These are phyloP conservation scores for Lasiurus borealis DNA, from an alignment of 2,113 vertebrate species.

Conservation along the genomic window DNA sequence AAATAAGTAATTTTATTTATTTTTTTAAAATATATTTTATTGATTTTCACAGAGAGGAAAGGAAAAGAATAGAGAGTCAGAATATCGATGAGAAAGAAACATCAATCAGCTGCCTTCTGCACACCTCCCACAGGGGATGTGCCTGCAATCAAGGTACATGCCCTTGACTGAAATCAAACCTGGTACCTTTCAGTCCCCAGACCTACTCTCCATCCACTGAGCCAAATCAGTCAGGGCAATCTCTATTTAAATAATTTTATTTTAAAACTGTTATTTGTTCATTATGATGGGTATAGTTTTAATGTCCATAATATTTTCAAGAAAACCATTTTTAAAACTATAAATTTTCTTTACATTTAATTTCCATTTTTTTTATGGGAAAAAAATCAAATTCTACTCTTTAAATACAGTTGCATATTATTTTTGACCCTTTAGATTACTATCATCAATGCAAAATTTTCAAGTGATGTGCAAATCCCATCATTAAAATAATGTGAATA, in stretches of 20 bases:
- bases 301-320: neutral
- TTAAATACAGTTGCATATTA: neutral
- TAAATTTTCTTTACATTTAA: neutral
- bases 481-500: neutral
- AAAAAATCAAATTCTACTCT: constrained; percentile 34
- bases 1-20: constrained; percentile 2
- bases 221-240: neutral
- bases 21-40: too few relatives aligned
- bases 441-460: neutral
- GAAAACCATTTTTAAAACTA: constrained; percentile 9
- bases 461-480: constrained; percentile 5
- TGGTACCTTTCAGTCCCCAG: too few relatives aligned
- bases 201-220: too few relatives aligned
- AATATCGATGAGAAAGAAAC: too few relatives aligned
- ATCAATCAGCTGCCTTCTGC: too few relatives aligned
- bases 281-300: neutral
- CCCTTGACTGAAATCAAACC: too few relatives aligned
- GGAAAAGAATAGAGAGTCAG: too few relatives aligned
- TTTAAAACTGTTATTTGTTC: neutral
- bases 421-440: constrained; percentile 35
- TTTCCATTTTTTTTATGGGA: constrained; percentile 3
- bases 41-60: too few relatives aligned
- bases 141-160: too few relatives aligned
- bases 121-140: too few relatives aligned
- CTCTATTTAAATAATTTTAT: neutral